Evolutionary conservation across 2,797 vertebrate species (phyloP), one percentile per base, ranked within the genome.

Genomic region (Anguilla pacifica): DNA sequence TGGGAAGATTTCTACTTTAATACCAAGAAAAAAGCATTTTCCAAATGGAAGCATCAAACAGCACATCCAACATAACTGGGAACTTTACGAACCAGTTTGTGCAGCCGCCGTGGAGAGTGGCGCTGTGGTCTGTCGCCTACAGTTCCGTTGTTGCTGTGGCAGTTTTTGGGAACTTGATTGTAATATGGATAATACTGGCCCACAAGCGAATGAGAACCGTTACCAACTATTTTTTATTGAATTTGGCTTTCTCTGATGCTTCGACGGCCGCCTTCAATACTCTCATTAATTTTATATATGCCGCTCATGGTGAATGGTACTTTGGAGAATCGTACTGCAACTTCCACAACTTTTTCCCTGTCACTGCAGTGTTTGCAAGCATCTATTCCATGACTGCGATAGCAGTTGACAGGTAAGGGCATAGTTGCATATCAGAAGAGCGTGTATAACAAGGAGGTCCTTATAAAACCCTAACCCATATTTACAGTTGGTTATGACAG

Each of bases 341-440:
- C 93, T 99, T 99, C 94, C 98, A 99, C 93, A 99, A 99, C 97
- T 99, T 99, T 95, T 99, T 99, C 91, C 98, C 98, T 0, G 98
- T 99, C 88, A 97, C 98, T 0, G 97, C 98, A 0, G 97, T 99
- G 91, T 99, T 99, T 61, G 98, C 98, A 86, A 99, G 98, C 96
- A 99, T 99, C 96, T 99, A 99, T 93, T 99, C 98, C 88, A 99
- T 99, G 98, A 98, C 98, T 5, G 98, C 98, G 0, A 99, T 99
- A 67, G 97, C 98, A 3, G 97, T 99, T 91, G 98, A 99, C 97
- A 98, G 98, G 98, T 99, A 95, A 95, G 96, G 87, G 61, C 25
- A 46, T 46, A 13, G 28, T 46, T 61, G 77, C 31, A 77, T 17
- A 31, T 43, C 2, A 79, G 28, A 82, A 79, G 74, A 79, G 35